Evolutionary conservation across 2,888 invertebrate genomes (phyloP).

Genomic region (Oligia latruncula): DNA sequence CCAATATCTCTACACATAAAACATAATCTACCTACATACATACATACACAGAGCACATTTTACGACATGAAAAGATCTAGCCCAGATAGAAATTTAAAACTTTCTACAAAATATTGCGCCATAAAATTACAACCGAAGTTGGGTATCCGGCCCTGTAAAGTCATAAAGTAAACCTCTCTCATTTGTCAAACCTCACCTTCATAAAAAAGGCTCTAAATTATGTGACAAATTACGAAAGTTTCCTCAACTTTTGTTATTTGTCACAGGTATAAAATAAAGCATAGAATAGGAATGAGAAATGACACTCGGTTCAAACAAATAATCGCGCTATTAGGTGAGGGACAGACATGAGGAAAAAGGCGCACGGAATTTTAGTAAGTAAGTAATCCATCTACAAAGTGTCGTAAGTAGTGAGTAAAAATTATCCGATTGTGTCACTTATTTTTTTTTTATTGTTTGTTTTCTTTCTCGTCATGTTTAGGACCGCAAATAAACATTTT

Average conservation of each 20-base stretch:
- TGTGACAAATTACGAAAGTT: constrained; percentile 59
- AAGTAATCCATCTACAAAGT: neutral
- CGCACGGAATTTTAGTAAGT: neutral
- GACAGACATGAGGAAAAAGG: neutral
- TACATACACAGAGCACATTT: constrained; percentile 14
- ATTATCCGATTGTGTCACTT: neutral
- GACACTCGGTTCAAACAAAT: neutral
- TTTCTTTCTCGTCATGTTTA: neutral
- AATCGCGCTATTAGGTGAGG: neutral
- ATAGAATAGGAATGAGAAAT: neutral
- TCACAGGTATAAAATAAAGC: neutral
- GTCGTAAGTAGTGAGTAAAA: neutral
- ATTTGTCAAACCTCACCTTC: constrained; percentile 69
- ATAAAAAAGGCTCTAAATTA: constrained; percentile 68
- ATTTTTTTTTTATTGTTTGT: neutral
- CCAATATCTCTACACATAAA: constrained; percentile 9
- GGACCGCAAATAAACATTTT: neutral
- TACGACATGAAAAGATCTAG: constrained; percentile 32
- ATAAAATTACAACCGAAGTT: constrained; percentile 23
- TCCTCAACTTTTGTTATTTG: constrained; percentile 18
- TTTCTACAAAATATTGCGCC: constrained; percentile 28
- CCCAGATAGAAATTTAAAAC: constrained; percentile 30
- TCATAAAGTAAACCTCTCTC: constrained; percentile 63
- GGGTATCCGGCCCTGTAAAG: constrained; percentile 20
- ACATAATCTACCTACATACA: neutral